Evolutionary conservation across 2,113 vertebrate genomes (phyloP).

Genomic region (Heliornis fulica): DNA sequence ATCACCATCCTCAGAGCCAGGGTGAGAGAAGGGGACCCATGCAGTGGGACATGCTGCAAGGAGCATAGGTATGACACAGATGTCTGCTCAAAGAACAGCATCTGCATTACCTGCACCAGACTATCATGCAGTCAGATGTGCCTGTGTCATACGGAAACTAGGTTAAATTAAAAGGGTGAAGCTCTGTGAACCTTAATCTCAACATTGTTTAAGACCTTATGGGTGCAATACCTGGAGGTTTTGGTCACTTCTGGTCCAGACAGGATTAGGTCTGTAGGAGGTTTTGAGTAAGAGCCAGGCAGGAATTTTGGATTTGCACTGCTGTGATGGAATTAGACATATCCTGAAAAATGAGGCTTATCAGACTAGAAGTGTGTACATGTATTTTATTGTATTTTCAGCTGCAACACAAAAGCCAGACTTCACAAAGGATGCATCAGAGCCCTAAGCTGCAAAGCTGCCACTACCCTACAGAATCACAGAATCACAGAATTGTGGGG

Average conservation of each 20-base stretch:
- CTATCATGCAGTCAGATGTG: background rate
- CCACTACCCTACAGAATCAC: too few relatives aligned
- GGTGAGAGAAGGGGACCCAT: accelerated
- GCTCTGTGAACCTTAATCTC: background rate
- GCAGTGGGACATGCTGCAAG: background rate
- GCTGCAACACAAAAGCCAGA: background rate
- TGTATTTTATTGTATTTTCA: background rate
- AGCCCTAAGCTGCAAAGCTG: background rate
- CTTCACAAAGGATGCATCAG: background rate
- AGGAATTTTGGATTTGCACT: background rate
- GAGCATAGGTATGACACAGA: accelerated
- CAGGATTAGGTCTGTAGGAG: background rate
- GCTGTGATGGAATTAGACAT: background rate
- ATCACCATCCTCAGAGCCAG: background rate
- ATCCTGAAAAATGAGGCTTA: background rate
- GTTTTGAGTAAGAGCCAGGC: background rate
- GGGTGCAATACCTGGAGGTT: background rate
- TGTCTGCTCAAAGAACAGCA: background rate
- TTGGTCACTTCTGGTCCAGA: background rate
- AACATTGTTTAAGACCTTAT: background rate
- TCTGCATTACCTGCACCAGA: background rate
- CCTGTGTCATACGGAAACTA: conserved; percentile 45
- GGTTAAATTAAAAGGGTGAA: conserved; percentile 41
- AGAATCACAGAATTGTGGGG: too few relatives aligned
- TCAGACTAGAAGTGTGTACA: background rate